Conservation (phyloP, 2,113 vertebrate genomes). For the Channa argus region DNA sequence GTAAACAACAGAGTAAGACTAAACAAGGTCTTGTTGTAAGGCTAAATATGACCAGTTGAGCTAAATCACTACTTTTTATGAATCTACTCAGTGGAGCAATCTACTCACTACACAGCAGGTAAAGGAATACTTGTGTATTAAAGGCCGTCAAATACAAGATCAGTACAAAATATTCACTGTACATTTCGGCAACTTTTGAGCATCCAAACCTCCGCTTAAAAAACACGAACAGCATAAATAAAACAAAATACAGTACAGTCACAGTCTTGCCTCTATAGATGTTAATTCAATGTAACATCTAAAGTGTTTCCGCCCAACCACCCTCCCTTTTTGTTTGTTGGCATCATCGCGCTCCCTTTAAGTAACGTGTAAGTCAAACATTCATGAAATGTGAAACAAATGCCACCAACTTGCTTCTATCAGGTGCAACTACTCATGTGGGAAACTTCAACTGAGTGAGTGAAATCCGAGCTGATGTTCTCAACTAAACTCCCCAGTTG, state of each 20-base stretch:
- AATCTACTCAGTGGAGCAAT: constrained; percentile 23
- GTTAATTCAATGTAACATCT: constrained; percentile 25
- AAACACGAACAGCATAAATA: constrained; percentile 12
- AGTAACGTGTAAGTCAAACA: constrained; percentile 39
- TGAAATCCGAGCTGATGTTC: neutral
- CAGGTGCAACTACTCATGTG: constrained; percentile 6
- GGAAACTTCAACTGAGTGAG: neutral
- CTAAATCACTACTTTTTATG: constrained; percentile 58
- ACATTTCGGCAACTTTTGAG: constrained; percentile 64
- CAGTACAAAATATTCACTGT: constrained; percentile 63
- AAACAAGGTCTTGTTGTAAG: constrained; percentile 83
- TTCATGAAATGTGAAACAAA: constrained; percentile 16
- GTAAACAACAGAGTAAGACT: constrained; percentile 86
- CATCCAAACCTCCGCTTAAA: constrained; percentile 14
- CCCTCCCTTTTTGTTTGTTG: constrained; percentile 39
- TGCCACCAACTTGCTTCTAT: constrained; percentile 22
- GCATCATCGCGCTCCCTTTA: constrained; percentile 60
- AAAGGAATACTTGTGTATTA: constrained; percentile 63
- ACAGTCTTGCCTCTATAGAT: constrained; percentile 50
- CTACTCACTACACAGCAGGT: constrained; percentile 63
- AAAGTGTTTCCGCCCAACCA: constrained; percentile 50
- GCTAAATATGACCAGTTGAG: constrained; percentile 78
- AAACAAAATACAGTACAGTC: constrained; percentile 39
- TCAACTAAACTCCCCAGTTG: neutral
- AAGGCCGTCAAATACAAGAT: constrained; percentile 73